Evolutionary conservation across 2,113 vertebrate genomes (phyloP).

Genomic region (Rhizomys pruinosus): DNA sequence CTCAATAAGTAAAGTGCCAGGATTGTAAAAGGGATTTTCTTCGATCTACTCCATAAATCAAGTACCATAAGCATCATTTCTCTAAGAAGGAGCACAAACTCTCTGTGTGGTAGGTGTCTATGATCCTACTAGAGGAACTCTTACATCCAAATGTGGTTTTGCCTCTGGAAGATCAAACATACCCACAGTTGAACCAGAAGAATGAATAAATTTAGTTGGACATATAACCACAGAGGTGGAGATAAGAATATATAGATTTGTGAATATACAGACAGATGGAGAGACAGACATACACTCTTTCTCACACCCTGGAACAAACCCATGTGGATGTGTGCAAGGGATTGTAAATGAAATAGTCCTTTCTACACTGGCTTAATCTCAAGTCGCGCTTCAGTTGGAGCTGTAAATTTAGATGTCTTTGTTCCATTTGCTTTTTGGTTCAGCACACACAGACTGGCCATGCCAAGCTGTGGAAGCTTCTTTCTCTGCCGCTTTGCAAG

Average conservation of each 20-base stretch:
- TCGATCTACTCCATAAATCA: too few species aligned
- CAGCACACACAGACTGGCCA: constrained; percentile 78
- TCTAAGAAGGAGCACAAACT: too few species aligned
- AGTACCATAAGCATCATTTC: too few species aligned
- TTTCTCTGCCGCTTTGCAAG: constrained; percentile 82
- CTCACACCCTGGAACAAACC: constrained; percentile 56
- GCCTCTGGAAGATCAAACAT: too few species aligned
- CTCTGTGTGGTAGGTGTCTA: too few species aligned
- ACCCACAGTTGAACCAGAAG: neutral
- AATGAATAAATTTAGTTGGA: neutral
- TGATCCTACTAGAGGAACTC: too few species aligned
- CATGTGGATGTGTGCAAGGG: constrained; percentile 74
- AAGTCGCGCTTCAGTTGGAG: constrained; percentile 79
- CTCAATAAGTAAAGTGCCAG: too few species aligned
- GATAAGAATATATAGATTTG: neutral
- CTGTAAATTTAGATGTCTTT: constrained; percentile 87
- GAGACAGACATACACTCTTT: neutral
- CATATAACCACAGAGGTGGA: neutral
- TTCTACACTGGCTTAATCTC: constrained; percentile 80
- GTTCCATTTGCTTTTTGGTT: constrained; percentile 78
- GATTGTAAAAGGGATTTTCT: too few species aligned
- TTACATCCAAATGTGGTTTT: too few species aligned
- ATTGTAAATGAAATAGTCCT: constrained; percentile 74
- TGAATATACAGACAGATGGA: neutral
- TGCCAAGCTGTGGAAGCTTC: constrained; percentile 75